These are phyloP conservation scores for Calameuta filiformis DNA, from an alignment of 2,888 invertebrate genomes.

Conservation along the genomic window DNA sequence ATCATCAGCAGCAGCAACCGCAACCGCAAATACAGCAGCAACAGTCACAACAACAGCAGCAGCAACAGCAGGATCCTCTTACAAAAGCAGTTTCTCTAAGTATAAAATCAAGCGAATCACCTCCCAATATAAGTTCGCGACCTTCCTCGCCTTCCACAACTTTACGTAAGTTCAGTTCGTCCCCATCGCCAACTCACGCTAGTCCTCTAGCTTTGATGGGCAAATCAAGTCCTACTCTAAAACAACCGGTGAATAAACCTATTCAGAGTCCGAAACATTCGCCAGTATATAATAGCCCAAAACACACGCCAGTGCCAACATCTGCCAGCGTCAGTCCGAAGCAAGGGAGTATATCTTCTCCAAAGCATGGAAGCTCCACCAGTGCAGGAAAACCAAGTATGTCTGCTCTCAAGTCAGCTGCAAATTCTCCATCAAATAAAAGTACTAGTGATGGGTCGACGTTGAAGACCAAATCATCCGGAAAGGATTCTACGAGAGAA, in stretches of 20 bases:
- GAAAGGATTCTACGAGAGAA: slow-evolving; percentile 40
- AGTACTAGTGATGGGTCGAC: slow-evolving; percentile 70
- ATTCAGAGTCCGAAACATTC: slow-evolving; percentile 80
- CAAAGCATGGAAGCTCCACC: slow-evolving; percentile 76
- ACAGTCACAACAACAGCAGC: not conserved
- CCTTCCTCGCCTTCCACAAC: slow-evolving; percentile 76
- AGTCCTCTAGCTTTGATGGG: slow-evolving; percentile 74
- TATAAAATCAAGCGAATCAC: slow-evolving; percentile 77
- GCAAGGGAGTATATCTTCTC: slow-evolving; percentile 83
- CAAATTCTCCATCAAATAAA: slow-evolving; percentile 77
- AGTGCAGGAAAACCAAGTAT: slow-evolving; percentile 89
- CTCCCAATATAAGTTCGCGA: slow-evolving; percentile 67
- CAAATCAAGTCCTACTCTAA: slow-evolving; percentile 68
- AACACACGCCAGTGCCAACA: slow-evolving; percentile 72
- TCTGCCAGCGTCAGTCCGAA: slow-evolving; percentile 81
- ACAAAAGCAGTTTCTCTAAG: slow-evolving; percentile 80
- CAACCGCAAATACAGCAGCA: not conserved
- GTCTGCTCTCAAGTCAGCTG: slow-evolving; percentile 86
- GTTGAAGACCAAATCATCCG: slow-evolving; percentile 64
- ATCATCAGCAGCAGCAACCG: not conserved
- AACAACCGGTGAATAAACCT: slow-evolving; percentile 69
- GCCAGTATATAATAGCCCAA: slow-evolving; percentile 78
- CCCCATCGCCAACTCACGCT: slow-evolving; percentile 78
- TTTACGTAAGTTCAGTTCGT: slow-evolving; percentile 77
- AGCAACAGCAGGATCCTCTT: slow-evolving; percentile 68